Evolutionary conservation across 2,113 vertebrate species (phyloP).

Genomic region (Pachyramphus minor): DNA sequence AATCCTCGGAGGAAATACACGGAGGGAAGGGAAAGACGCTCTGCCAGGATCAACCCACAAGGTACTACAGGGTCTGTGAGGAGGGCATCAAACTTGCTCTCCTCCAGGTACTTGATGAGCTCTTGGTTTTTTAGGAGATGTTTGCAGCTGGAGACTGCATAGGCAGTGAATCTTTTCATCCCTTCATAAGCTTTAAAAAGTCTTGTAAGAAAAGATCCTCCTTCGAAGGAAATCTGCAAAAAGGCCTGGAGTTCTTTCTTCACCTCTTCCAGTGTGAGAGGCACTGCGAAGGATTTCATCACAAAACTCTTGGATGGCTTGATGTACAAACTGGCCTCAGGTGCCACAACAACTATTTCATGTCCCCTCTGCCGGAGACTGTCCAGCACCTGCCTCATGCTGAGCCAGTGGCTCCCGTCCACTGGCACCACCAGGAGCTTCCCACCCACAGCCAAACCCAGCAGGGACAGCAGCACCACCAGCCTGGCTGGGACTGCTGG

Average conservation of each 20-base stretch:
- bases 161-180: no score
- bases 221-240: rapidly evolving
- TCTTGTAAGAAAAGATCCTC: neutral
- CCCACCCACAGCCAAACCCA: slow-evolving; percentile 31
- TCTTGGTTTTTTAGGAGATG: slow-evolving; percentile 69
- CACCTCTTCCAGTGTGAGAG: slow-evolving; percentile 34
- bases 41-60: neutral
- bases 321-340: slow-evolving; percentile 66
- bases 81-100: neutral
- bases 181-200: rapidly evolving
- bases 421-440: slow-evolving; percentile 81
- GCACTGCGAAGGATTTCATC: slow-evolving; percentile 58
- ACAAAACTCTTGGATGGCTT: slow-evolving; percentile 58
- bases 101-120: slow-evolving; percentile 48
- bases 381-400: slow-evolving; percentile 63
- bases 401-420: slow-evolving; percentile 89
- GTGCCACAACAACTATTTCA: slow-evolving; percentile 72
- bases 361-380: slow-evolving; percentile 76
- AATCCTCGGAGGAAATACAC: neutral
- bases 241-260: neutral
- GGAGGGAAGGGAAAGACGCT: neutral
- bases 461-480: neutral
- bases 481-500: rapidly evolving
- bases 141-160: no score
- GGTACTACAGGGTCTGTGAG: neutral